Percentiles rank a stretch among this genome's conserved stretches.
phyloP scores from a whole-genome alignment of 2,888 invertebrate genomes.

The Zygogramma bicolorata region DNA sequence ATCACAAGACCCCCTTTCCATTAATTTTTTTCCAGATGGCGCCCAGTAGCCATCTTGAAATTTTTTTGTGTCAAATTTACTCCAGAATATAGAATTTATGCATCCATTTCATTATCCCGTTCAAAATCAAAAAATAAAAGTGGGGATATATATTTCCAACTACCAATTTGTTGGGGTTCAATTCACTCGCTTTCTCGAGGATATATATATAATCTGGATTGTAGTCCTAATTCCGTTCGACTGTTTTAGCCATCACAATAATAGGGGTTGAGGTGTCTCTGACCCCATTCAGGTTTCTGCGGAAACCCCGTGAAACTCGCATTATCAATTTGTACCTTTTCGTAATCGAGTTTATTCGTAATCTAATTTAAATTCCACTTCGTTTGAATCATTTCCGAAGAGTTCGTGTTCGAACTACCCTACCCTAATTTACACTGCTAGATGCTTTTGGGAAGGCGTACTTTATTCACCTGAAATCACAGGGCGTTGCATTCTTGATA shows the following conservation, averaged over 20 bases:
- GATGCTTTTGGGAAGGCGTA: background rate
- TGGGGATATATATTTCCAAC: too few relatives aligned
- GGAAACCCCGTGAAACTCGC: background rate
- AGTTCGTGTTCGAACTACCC: background rate
- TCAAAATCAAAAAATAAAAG: too few relatives aligned
- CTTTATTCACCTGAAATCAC: background rate
- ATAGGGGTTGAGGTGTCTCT: background rate
- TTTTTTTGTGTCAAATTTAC: too few relatives aligned
- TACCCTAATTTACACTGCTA: background rate
- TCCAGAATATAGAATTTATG: too few relatives aligned
- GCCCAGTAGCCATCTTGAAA: too few relatives aligned
- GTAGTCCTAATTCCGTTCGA: background rate
- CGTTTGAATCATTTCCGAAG: background rate
- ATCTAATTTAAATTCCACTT: background rate
- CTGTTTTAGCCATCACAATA: background rate
- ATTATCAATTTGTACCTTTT: background rate
- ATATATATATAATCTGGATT: too few relatives aligned
- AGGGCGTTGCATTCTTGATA: too few relatives aligned
- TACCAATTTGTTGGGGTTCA: too few relatives aligned
- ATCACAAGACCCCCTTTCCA: too few relatives aligned
- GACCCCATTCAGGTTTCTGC: background rate
- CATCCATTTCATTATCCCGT: too few relatives aligned
- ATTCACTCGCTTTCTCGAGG: too few relatives aligned
- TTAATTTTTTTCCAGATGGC: too few relatives aligned
- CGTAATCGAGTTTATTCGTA: background rate